These are phyloP conservation scores for Dromococcyx pavoninus DNA, from an alignment of 2,797 vertebrate genomes.

Conservation along the genomic window DNA sequence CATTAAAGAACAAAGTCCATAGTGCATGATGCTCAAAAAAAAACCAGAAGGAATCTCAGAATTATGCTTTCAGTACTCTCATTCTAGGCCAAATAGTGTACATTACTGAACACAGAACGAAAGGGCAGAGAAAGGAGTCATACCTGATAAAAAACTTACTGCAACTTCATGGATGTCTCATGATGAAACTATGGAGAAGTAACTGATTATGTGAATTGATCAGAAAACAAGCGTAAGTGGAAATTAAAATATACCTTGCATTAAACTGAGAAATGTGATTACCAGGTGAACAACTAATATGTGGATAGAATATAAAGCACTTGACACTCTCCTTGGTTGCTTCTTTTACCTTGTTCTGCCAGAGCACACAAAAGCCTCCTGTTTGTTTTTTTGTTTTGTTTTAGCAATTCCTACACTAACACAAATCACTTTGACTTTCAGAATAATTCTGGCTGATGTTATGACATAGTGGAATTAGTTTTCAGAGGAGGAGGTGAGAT, in stretches of 20 bases:
- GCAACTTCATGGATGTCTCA: slow-evolving; percentile 1
- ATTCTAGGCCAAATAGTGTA: neutral
- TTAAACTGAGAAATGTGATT: neutral
- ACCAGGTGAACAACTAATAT: neutral
- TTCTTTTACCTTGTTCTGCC: neutral
- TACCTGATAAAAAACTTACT: slow-evolving; percentile 36
- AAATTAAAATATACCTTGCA: neutral
- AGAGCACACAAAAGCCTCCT: neutral
- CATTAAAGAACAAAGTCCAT: neutral
- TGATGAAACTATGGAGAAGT: slow-evolving; percentile 40
- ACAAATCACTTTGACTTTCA: neutral
- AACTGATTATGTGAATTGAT: neutral
- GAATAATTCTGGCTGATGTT: neutral
- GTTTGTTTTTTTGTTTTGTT: neutral
- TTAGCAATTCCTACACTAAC: neutral
- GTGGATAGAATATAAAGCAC: neutral
- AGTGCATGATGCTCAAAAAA: neutral
- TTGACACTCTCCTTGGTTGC: neutral
- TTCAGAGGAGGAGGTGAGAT: neutral
- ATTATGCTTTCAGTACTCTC: neutral
- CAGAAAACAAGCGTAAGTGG: neutral
- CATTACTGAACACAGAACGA: accelerated
- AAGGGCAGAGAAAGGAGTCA: neutral
- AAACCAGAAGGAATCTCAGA: neutral
- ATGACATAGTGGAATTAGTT: neutral